phyloP scores from a whole-genome alignment of 2,888 invertebrate genomes.

The Drosophila mimica region DNA sequence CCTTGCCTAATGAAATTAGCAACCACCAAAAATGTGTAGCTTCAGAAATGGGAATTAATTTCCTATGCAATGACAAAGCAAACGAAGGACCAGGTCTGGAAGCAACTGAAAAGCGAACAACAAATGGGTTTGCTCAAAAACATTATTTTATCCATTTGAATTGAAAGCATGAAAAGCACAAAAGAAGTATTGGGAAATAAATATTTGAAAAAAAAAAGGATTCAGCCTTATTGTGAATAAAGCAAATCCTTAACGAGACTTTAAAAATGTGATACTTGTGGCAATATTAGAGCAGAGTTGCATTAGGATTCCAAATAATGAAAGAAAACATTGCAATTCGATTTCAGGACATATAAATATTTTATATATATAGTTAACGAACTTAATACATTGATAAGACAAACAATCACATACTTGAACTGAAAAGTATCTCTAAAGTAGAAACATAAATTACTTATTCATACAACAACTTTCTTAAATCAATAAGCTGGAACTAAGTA shows the following conservation, averaged over 20 bases:
- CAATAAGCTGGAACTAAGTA: neutral
- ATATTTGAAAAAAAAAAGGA: conserved; percentile 17
- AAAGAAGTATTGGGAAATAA: neutral
- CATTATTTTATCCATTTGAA: conserved; percentile 16
- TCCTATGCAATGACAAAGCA: conserved; percentile 55
- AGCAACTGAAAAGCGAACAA: conserved; percentile 27
- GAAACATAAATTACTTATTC: neutral
- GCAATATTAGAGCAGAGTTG: neutral
- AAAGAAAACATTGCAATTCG: neutral
- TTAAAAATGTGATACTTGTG: neutral
- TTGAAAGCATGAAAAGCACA: conserved; percentile 13
- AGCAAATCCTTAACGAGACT: neutral
- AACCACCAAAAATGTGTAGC: conserved; percentile 63
- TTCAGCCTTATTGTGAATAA: neutral
- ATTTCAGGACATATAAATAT: neutral
- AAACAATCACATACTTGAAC: neutral
- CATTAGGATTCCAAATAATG: neutral
- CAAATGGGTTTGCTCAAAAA: conserved; percentile 49
- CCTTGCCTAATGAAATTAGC: conserved; percentile 66
- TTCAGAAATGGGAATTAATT: conserved; percentile 70
- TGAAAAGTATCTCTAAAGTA: neutral
- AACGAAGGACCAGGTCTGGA: neutral
- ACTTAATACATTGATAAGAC: neutral
- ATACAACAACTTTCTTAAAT: neutral
- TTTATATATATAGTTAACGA: neutral